A percentile compares a stretch with the other conserved stretches of the same genome.
Conservation (phyloP, 2,888 invertebrate genomes). For the Chaetogeoica ovagalla region DNA sequence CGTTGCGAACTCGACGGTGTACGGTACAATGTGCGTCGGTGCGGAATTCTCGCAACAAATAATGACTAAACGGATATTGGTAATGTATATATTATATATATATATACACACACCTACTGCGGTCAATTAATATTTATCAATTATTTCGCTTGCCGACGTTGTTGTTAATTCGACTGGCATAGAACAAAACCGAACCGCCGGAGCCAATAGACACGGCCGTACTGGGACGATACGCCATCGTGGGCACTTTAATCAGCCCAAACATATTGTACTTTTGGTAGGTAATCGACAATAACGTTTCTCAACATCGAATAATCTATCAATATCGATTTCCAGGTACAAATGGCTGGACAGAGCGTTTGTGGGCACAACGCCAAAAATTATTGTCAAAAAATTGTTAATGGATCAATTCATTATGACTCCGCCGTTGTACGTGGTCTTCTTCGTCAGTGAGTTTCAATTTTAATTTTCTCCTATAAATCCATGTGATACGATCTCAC, state of each 20-base stretch:
- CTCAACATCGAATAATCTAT: not conserved
- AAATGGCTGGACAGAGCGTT: slow-evolving; percentile 74
- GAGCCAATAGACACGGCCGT: slow-evolving; percentile 61
- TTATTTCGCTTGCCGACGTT: slow-evolving; percentile 51
- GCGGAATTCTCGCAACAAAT: slow-evolving; percentile 82
- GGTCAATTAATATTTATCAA: not conserved
- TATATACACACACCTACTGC: not conserved
- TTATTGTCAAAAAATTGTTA: slow-evolving; percentile 70
- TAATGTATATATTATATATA: too few species aligned
- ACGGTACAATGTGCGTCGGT: slow-evolving; percentile 76
- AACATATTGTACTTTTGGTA: slow-evolving; percentile 69
- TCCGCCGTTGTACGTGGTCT: slow-evolving; percentile 70
- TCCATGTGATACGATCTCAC: not conserved
- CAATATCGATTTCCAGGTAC: slow-evolving; percentile 67
- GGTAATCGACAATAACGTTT: slow-evolving; percentile 53
- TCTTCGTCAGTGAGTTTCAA: slow-evolving; percentile 70
- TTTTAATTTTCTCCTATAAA: not conserved
- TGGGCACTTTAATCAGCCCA: slow-evolving; percentile 67
- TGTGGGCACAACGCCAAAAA: slow-evolving; percentile 67
- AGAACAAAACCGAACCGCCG: slow-evolving; percentile 56
- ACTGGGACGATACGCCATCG: slow-evolving; percentile 66
- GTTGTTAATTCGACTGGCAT: not conserved
- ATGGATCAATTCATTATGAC: slow-evolving; percentile 79
- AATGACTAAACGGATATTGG: slow-evolving; percentile 69
- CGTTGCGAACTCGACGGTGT: slow-evolving; percentile 66